Conservation (phyloP, 2,797 vertebrate genomes). For the Furcifer pardalis region DNA sequence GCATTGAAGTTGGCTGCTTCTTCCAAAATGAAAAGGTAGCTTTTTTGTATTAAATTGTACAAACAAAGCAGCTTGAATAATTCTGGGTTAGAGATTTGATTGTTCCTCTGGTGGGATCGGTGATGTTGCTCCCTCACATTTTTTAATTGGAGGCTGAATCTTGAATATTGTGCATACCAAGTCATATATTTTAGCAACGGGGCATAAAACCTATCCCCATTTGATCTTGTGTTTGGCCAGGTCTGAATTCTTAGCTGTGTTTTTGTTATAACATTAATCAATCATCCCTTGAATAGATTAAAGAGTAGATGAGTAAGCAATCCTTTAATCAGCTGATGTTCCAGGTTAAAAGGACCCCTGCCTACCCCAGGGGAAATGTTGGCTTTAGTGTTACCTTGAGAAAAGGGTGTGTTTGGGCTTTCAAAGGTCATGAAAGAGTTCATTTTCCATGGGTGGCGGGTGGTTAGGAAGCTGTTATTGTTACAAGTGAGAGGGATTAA, state of each 20-base stretch:
- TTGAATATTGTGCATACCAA: background rate
- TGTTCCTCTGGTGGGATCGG: background rate
- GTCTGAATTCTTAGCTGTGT: background rate
- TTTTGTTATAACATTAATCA: background rate
- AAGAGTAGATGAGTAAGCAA: background rate
- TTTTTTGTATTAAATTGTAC: background rate
- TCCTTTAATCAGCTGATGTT: background rate
- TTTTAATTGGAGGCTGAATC: background rate
- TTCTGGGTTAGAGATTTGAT: background rate
- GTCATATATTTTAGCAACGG: background rate
- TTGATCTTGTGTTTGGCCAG: background rate
- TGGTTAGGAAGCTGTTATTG: background rate
- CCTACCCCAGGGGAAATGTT: background rate
- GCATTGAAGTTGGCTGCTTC: background rate
- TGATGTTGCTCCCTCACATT: background rate
- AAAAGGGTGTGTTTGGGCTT: too few species aligned
- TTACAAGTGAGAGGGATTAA: background rate
- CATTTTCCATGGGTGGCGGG: background rate
- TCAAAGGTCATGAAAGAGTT: background rate
- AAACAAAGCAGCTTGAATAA: background rate
- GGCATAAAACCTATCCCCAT: too few species aligned
- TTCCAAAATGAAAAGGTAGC: background rate
- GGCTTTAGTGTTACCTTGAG: background rate
- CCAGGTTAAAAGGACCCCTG: background rate
- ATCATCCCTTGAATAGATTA: background rate